These are phyloP conservation scores for Sinelater perroti DNA, from an alignment of 2,888 invertebrate genomes.

Conservation along the genomic window DNA sequence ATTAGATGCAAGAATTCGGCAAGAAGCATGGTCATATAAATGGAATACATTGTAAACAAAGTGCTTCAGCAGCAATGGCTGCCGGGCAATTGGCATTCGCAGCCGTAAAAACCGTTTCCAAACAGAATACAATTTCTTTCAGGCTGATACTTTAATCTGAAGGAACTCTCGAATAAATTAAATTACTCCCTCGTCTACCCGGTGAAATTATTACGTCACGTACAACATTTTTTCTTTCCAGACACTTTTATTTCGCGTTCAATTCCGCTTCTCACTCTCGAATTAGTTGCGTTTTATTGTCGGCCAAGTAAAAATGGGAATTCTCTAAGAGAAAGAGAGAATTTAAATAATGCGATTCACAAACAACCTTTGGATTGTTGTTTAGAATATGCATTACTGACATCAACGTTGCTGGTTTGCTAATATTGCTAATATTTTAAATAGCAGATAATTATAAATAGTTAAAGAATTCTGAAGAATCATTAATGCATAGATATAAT, in stretches of 20 bases:
- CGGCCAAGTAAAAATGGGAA: conserved; percentile 21
- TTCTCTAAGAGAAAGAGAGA: not conserved
- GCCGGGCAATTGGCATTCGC: no score
- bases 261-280: conserved; percentile 30
- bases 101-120: no score
- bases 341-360: not conserved
- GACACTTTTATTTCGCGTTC: conserved; percentile 40
- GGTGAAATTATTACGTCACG: conserved; percentile 48
- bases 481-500: no score
- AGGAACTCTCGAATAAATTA: conserved; percentile 45
- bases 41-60: no score
- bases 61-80: not conserved
- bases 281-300: conserved; percentile 28
- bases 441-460: no score
- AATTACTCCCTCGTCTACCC: conserved; percentile 42
- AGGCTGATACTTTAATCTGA: conserved; percentile 48
- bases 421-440: no score
- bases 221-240: conserved; percentile 41
- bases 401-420: no score
- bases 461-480: no score
- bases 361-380: no score
- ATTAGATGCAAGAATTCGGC: no score
- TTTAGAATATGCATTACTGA: no score
- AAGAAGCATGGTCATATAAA: no score
- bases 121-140: conserved; percentile 35